These are phyloP conservation scores for Nephrotoma appendiculata DNA, from an alignment of 2,888 invertebrate genomes.

Conservation along the genomic window DNA sequence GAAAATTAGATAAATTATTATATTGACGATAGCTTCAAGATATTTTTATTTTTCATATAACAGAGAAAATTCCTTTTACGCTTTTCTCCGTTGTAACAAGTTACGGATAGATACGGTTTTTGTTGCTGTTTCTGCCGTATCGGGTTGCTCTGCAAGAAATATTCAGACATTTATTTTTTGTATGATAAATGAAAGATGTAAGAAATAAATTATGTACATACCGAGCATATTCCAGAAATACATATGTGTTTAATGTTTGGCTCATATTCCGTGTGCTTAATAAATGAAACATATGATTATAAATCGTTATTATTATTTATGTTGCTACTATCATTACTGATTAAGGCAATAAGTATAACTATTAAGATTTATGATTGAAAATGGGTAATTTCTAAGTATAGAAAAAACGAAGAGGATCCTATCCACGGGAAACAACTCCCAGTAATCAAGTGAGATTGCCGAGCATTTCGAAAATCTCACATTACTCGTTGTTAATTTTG, in stretches of 20 bases:
- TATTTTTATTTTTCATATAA: neutral
- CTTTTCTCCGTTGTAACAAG: neutral
- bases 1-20: neutral
- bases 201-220: neutral
- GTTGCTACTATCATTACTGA: neutral
- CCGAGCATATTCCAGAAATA: neutral
- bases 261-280: neutral
- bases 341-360: neutral
- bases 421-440: too few relatives aligned
- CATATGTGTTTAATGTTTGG: neutral
- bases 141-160: neutral
- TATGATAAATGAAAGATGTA: neutral
- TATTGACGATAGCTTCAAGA: neutral
- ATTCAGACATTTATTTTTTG: neutral
- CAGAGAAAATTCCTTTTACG: neutral
- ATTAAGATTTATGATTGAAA: neutral
- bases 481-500: too few relatives aligned
- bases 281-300: neutral
- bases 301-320: neutral
- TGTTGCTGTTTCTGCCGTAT: neutral
- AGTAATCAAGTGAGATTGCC: too few relatives aligned
- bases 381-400: too few relatives aligned
- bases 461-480: too few relatives aligned
- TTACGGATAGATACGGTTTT: too few relatives aligned
- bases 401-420: too few relatives aligned